phyloP scores from a whole-genome alignment of 1,140 invertebrate species.

The Oscheius sp. region DNA sequence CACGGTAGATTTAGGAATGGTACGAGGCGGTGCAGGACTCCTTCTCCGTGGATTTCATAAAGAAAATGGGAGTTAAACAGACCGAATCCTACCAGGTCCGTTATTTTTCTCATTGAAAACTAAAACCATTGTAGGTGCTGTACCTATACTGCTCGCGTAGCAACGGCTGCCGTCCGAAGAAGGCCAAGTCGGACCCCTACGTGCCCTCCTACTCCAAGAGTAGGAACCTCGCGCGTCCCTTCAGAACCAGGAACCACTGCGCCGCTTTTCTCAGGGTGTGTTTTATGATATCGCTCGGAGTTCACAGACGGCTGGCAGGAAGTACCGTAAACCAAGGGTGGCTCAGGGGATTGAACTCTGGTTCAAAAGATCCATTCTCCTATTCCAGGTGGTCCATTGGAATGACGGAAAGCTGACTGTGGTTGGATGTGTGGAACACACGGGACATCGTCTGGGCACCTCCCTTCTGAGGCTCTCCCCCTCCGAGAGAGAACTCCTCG shows the following conservation, averaged over 20 bases:
- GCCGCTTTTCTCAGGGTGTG: constrained; percentile 18
- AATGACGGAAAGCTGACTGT: constrained; percentile 13
- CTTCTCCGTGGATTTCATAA: constrained; percentile 22
- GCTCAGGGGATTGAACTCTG: neutral
- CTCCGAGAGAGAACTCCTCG: neutral
- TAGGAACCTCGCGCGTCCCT: neutral
- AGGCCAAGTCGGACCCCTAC: neutral
- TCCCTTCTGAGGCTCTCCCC: constrained; percentile 19
- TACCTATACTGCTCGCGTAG: constrained; percentile 22
- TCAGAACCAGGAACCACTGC: constrained; percentile 6
- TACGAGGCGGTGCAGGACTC: constrained; percentile 24
- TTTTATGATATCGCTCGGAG: neutral
- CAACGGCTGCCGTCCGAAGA: neutral
- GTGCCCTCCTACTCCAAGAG: neutral
- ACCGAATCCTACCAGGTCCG: constrained; percentile 11
- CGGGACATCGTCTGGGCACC: constrained; percentile 34
- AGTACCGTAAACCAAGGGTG: neutral
- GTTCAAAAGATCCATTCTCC: no score
- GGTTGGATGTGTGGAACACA: constrained; percentile 28
- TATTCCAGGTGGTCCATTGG: constrained; percentile 20
- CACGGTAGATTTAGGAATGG: constrained; percentile 14
- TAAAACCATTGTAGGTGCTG: neutral
- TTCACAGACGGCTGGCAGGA: neutral
- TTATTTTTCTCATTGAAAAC: neutral
- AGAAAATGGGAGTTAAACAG: constrained; percentile 27